Evolutionary conservation across 2,888 invertebrate species (phyloP), one percentile per base, ranked within the genome.

Genomic region (Oscheius sp.): DNA sequence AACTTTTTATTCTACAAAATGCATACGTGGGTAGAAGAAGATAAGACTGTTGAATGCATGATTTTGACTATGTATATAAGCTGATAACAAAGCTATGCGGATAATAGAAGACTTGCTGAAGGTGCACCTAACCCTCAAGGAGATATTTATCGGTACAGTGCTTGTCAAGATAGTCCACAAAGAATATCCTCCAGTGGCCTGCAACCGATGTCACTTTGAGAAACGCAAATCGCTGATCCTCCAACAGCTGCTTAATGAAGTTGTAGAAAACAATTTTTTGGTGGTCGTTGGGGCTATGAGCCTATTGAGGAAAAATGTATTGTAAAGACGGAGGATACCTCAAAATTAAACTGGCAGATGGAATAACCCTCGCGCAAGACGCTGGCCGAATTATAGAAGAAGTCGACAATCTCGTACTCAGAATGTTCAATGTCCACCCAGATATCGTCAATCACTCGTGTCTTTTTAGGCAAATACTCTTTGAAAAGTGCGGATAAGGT

Each of bases 351-450:
- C 13, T 61, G 61, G n/a, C 61, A 61, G 43, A 61, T 43, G 25
- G n/a, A 35, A 13, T 43, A 61, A 2, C 61, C 61, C 9, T 61
- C 43, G 18, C n/a, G 35, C 21, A 43, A 43, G 18, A 61, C 18
- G 1, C 43, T 43, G 12, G 21, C 18, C 41, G 43, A 12, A 18
- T 41, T 43, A 2, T n/a, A 18, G 61, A 61, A 61, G 18, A 43
- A n/a, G 43, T 61, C 43, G 21, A 61, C 18, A 43, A 61, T 61
- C 13, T 61, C 21, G n/a, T 43, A 61, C 43, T 61, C 61, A 1
- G 61, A 61, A 13, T 23, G 43, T 21, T 61, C 61, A 18, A 61
- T 61, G 45, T 61, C 61, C 6, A 61, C 61, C 61, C 61, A 61
- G 7, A 61, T 43, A 21, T 61, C 18, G 43, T 61, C 61, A 18